A percentile compares a stretch with the other conserved stretches of the same genome.
These are phyloP conservation scores for Apodemia mormo DNA, from an alignment of 2,888 invertebrate species.

Conservation along the genomic window DNA sequence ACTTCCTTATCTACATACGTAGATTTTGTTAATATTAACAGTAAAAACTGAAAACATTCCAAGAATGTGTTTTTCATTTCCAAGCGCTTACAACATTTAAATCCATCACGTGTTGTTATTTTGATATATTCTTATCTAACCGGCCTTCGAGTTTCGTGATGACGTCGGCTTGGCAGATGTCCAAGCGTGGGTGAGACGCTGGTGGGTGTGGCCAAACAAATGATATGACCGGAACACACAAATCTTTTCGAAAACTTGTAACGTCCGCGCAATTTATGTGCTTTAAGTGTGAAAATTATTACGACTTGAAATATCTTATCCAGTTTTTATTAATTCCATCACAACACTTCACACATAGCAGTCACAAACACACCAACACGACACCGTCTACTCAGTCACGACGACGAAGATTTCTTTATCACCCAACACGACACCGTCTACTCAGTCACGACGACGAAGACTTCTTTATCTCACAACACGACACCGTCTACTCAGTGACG, in stretches of 20 bases:
- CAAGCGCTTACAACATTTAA: background rate
- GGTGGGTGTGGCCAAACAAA: conserved; percentile 4
- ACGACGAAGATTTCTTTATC: too few relatives aligned
- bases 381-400: too few relatives aligned
- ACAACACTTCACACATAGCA: too few relatives aligned
- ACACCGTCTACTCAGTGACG: too few relatives aligned
- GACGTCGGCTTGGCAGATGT: conserved; percentile 4
- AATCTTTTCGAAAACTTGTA: background rate
- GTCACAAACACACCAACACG: too few relatives aligned
- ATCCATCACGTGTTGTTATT: conserved; percentile 7
- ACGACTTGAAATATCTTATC: too few relatives aligned
- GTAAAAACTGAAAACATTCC: background rate
- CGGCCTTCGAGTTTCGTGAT: background rate
- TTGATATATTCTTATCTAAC: conserved; percentile 12
- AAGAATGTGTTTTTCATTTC: background rate
- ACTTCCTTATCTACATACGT: too few relatives aligned
- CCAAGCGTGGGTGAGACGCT: conserved; percentile 1
- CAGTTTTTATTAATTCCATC: too few relatives aligned
- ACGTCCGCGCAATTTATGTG: background rate
- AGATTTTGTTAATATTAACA: too few relatives aligned
- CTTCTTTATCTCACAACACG: too few relatives aligned
- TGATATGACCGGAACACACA: background rate
- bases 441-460: too few relatives aligned
- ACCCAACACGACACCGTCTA: too few relatives aligned
- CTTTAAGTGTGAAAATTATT: background rate